Base-by-base conservation (phyloP, 2,888 invertebrate species). In the Muscina levida region DNA sequence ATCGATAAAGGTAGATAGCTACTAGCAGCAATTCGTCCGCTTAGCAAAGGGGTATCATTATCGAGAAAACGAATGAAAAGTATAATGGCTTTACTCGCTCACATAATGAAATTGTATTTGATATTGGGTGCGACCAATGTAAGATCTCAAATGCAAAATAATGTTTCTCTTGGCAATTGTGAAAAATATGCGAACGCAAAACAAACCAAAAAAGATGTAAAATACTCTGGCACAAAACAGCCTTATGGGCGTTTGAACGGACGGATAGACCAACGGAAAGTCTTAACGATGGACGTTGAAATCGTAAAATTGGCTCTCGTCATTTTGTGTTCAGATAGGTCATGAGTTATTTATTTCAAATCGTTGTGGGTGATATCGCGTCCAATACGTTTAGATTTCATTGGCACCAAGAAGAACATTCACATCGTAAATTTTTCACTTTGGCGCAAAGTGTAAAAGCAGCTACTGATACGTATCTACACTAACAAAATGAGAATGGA, bases 271-370 rank as follows among this genome's bases (percentile, higher is more conserved):
- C 31, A 22, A 37, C 59, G 39, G 8, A n/a, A 13, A 22, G 22
- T 19, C 5, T 19, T 19, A 19, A 22, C 22, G 51, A 22, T 56
- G 56, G 24, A 31, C 31, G 31, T 8, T 31, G 31, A 31, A 37
- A 71, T 56, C 59, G 48, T 66, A 39, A 57, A 48, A 46, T 71
- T 77, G 57, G 65, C 71, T 77, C 48, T 71, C 65, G 71, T 48
- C 65, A 26, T 71, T 66, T 66, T 57, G 56, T 77, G 76, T 77
- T 77, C 65, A 56, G 71, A 17, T 77, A 77, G 76, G 76, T 77
- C 76, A 77, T 72, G 67, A 48, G 57, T 39, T 71, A 26, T 51
- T 57, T 68, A 51, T 57, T 68, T 53, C 44, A 66, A 51, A 31
- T 44, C 44, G 22, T 72, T 37, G 77, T 77, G 77, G 77, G 72